Percentiles rank a stretch among this genome's conserved stretches.
Conservation (phyloP, 1,140 invertebrate species). For the Papilio machaon region DNA sequence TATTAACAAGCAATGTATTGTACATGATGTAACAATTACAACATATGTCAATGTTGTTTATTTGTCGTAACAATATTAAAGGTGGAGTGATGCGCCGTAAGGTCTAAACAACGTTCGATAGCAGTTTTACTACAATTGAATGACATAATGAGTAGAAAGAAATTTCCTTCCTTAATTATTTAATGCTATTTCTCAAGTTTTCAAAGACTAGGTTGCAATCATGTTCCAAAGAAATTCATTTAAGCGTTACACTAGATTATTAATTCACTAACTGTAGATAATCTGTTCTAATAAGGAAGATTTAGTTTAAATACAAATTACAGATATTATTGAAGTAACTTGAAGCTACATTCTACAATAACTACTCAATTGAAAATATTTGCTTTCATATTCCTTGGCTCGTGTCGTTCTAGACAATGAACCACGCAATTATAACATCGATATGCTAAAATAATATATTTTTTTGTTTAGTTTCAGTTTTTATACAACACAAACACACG, state of each 20-base stretch:
- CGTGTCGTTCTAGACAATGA: slow-evolving; percentile 10
- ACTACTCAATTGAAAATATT: slow-evolving; percentile 2
- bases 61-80: slow-evolving; percentile 15
- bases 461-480: neutral
- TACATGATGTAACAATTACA: slow-evolving; percentile 15
- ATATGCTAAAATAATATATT: neutral
- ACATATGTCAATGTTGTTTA: slow-evolving; percentile 20
- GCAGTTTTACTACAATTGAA: neutral
- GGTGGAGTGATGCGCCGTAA: slow-evolving; percentile 6
- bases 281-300: neutral
- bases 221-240: neutral
- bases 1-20: slow-evolving; percentile 32
- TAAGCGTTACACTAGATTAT: neutral
- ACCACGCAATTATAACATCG: neutral
- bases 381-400: neutral
- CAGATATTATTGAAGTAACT: neutral
- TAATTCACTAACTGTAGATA: neutral
- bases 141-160: neutral
- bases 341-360: neutral
- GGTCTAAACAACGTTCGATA: neutral
- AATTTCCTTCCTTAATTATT: neutral
- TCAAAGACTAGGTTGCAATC: neutral
- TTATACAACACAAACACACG: too few relatives aligned
- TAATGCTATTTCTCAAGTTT: neutral
- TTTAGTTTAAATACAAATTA: neutral